These are phyloP conservation scores for Strigamia crassipes DNA, from an alignment of 2,888 invertebrate species.

Conservation along the genomic window DNA sequence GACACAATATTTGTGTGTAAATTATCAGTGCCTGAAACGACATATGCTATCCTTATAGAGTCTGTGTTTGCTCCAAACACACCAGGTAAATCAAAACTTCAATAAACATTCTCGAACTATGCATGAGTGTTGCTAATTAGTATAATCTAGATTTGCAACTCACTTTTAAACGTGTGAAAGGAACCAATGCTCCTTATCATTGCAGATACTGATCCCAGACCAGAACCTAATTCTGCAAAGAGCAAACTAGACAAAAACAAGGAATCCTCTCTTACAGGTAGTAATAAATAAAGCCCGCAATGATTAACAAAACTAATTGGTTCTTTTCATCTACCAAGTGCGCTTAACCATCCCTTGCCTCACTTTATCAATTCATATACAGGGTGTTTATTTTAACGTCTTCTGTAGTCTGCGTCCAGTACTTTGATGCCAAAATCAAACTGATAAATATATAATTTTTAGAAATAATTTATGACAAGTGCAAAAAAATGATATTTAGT, in stretches of 20 bases:
- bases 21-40: slow-evolving; percentile 44
- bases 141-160: background rate
- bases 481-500: no score
- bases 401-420: no score
- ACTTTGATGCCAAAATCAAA: no score
- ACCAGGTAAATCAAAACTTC: background rate
- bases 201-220: slow-evolving; percentile 29
- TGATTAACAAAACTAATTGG: background rate
- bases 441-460: no score
- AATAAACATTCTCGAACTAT: background rate
- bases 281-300: background rate
- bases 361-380: no score
- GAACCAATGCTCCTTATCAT: slow-evolving; percentile 27
- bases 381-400: no score
- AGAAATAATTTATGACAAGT: no score
- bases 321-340: slow-evolving; percentile 10
- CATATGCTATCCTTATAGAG: background rate
- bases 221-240: slow-evolving; percentile 7
- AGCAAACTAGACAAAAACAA: background rate
- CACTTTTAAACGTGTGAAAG: background rate
- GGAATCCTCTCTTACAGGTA: slow-evolving; percentile 37
- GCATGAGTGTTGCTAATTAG: background rate
- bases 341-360: background rate
- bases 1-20: slow-evolving; percentile 33
- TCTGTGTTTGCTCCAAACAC: background rate